Evolutionary conservation across 2,888 invertebrate species (phyloP), one percentile per base, ranked within the genome.

Genomic region (Trissoscelio sp.): DNA sequence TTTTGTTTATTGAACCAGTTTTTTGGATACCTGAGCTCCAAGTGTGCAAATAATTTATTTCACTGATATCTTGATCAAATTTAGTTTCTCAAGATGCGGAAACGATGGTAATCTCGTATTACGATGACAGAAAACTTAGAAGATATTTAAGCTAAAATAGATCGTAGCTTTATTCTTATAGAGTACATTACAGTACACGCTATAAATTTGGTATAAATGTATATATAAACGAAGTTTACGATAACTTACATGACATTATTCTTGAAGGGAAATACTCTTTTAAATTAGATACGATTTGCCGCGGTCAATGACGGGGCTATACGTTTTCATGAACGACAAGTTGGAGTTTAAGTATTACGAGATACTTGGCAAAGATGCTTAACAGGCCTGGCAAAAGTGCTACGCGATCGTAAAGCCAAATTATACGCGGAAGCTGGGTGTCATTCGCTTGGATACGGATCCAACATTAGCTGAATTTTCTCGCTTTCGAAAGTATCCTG

Each of bases 271-370:
- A 81, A 85, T 70, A 82, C 73, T 77, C 81, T 81, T 83, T 84
- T 84, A 85, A 86, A 86, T 85, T 85, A 84, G 84, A 84, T 84
- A 69, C 84, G 85, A 86, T 86, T 85, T 83, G 73, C 58, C 66
- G 82, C 70, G 70, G 70, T 75, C 82, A 82, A 74, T 79, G 75
- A 81, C 73, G 77, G n/a, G n/a, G 73, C 78, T 66, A 69, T 78
- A 64, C 73, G 64, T 57, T 81, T 64, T 62, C 78, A 46, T 58
- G 46, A 79, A 66, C 64, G 78, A 82, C 81, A 74, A 22, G 60
- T 70, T 60, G 34, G 69, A 51, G 64, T 62, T 78, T 72, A 69
- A 78, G 62, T 81, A 69, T 81, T 81, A 81, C 69, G 78, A 78
- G 73, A 62, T 42, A 81, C 73, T 81, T 81, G 81, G 81, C 81